Evolutionary conservation across 2,797 vertebrate genomes (phyloP).

Genomic region (Parauchenoglanis punctatus): DNA sequence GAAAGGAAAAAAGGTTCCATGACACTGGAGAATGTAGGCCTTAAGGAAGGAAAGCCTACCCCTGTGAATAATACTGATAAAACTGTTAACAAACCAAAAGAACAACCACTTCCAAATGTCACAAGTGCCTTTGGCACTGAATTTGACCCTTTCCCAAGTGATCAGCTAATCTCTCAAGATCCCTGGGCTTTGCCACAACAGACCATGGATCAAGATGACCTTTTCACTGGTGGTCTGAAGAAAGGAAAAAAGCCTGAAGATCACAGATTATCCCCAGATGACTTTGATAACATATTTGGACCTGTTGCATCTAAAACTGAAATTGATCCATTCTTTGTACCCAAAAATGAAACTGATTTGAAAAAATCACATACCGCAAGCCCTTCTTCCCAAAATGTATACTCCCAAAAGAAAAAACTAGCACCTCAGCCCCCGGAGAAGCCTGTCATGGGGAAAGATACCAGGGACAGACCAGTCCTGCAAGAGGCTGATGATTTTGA

Average conservation of each 20-base stretch:
- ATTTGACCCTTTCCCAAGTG: constrained; percentile 66
- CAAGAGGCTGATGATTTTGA: constrained; percentile 45
- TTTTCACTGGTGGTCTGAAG: constrained; percentile 52
- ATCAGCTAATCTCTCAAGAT: constrained; percentile 60
- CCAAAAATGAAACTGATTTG: constrained; percentile 44
- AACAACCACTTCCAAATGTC: not conserved
- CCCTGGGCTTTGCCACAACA: constrained; percentile 59
- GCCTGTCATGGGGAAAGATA: not conserved
- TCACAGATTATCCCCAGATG: constrained; percentile 52
- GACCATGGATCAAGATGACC: constrained; percentile 40
- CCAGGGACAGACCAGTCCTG: not conserved
- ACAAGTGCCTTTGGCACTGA: constrained; percentile 23
- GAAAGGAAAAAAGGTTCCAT: constrained; percentile 1
- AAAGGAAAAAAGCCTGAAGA: constrained; percentile 56
- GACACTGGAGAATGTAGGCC: not conserved
- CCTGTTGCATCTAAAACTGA: constrained; percentile 43
- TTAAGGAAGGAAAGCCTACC: constrained; percentile 6
- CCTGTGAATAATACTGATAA: constrained; percentile 11
- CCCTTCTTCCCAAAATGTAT: constrained; percentile 60
- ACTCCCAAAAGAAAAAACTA: constrained; percentile 62
- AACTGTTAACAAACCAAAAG: constrained; percentile 11
- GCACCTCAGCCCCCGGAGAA: constrained; percentile 27
- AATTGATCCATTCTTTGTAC: constrained; percentile 51
- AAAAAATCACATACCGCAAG: constrained; percentile 9
- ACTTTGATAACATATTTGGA: constrained; percentile 65